phyloP scores from a whole-genome alignment of 1,140 invertebrate species.

The Achatina immaculata region DNA sequence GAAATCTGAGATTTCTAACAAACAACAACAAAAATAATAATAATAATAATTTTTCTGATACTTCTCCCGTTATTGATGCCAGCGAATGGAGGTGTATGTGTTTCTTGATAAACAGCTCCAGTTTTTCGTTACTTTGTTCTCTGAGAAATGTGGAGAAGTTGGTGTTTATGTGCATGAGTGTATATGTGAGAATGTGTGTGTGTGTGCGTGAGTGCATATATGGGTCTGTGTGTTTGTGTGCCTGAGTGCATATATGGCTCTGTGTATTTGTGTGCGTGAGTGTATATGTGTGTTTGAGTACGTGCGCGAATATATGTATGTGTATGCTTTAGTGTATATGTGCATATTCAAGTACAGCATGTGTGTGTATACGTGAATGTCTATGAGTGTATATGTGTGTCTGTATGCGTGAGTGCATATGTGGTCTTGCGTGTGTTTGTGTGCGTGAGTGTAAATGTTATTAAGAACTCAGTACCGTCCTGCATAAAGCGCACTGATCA shows the following conservation, averaged over 20 bases:
- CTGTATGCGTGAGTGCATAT: slow-evolving; percentile 12
- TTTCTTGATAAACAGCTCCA: no score
- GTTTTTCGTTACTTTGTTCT: no score
- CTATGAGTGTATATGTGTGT: slow-evolving; percentile 21
- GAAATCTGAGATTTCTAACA: no score
- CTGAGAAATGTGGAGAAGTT: no score
- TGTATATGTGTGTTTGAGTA: slow-evolving; percentile 17
- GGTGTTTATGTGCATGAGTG: slow-evolving; percentile 13
- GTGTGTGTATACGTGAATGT: slow-evolving; percentile 4
- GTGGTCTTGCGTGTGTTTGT: slow-evolving; percentile 5
- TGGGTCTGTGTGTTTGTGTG: not conserved
- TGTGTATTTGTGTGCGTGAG: not conserved
- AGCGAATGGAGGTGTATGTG: no score
- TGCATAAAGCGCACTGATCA: no score
- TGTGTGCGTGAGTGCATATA: not conserved
- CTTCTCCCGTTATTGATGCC: no score
- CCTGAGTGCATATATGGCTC: not conserved
- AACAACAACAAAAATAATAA: no score
- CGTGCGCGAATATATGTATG: slow-evolving; percentile 6
- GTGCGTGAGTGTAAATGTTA: no score
- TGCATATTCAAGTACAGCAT: slow-evolving; percentile 3
- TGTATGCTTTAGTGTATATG: slow-evolving; percentile 1
- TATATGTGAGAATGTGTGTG: not conserved
- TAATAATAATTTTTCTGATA: no score
- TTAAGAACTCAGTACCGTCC: no score